Conservation (phyloP, 2,888 invertebrate species). For the Eupeodes latifasciatus region DNA sequence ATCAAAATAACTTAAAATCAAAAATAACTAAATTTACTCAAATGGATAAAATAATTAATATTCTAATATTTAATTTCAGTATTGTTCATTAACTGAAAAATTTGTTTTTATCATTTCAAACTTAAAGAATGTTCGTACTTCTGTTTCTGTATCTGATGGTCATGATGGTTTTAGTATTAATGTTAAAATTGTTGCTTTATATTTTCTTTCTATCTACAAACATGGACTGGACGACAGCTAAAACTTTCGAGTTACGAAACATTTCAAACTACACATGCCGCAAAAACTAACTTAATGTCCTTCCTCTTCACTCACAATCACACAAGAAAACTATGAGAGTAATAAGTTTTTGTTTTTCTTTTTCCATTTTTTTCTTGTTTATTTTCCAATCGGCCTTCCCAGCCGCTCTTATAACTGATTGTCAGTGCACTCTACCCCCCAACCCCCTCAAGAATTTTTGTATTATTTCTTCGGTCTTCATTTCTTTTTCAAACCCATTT, state of each 20-base stretch:
- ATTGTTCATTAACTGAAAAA: no score
- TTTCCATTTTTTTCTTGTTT: no score
- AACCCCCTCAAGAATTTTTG: constrained; percentile 39
- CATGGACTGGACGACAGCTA: background rate
- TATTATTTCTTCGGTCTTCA: constrained; percentile 22
- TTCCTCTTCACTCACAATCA: constrained; percentile 12
- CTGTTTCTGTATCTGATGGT: no score
- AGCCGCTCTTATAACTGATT: constrained; percentile 26
- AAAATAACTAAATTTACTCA: no score
- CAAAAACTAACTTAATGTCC: constrained; percentile 48
- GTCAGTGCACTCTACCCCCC: constrained; percentile 25
- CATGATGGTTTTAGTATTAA: background rate
- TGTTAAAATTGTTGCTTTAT: background rate
- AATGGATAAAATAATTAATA: no score
- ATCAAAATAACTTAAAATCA: no score
- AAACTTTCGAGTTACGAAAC: background rate
- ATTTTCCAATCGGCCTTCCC: constrained; percentile 56
- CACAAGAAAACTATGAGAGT: background rate
- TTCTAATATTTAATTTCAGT: no score
- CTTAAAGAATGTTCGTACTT: no score
- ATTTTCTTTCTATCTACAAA: background rate
- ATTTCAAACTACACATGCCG: constrained; percentile 16
- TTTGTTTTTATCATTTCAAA: no score
- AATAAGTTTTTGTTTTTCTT: constrained; percentile 28
- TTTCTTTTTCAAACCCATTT: constrained; percentile 62